Percentiles rank a stretch among this genome's conserved stretches.
Evolutionary conservation across 1,140 invertebrate genomes (phyloP).

Genomic region (Tribolium castaneum): DNA sequence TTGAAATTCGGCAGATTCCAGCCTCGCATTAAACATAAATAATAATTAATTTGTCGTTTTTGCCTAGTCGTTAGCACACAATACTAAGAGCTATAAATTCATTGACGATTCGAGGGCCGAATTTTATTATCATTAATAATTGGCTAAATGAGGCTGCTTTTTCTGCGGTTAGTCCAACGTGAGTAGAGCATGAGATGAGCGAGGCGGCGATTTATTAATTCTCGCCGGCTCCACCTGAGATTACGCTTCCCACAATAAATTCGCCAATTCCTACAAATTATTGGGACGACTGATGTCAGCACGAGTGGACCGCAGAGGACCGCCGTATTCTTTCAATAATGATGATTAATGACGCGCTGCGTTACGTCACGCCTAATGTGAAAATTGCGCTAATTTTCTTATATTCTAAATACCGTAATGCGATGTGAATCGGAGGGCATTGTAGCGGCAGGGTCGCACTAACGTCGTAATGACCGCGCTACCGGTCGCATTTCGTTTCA

Average conservation of each 20-base stretch:
- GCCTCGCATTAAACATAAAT: slow-evolving; percentile 35
- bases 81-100: slow-evolving; percentile 53
- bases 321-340: slow-evolving; percentile 34
- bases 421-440: slow-evolving; percentile 41
- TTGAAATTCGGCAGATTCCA: slow-evolving; percentile 31
- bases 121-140: slow-evolving; percentile 56
- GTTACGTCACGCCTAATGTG: slow-evolving; percentile 53
- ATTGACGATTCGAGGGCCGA: slow-evolving; percentile 48
- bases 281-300: slow-evolving; percentile 1
- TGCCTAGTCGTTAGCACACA: slow-evolving; percentile 52
- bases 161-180: slow-evolving; percentile 25
- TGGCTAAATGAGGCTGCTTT: slow-evolving; percentile 47
- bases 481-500: slow-evolving; percentile 49
- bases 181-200: slow-evolving; percentile 35
- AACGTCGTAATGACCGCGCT: slow-evolving; percentile 56
- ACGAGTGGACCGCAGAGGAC: not conserved
- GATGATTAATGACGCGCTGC: slow-evolving; percentile 32
- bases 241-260: slow-evolving; percentile 9
- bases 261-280: slow-evolving; percentile 6
- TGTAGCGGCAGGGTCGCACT: slow-evolving; percentile 46
- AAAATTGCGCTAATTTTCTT: slow-evolving; percentile 57
- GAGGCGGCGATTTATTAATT: slow-evolving; percentile 41
- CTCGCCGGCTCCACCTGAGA: slow-evolving; percentile 5
- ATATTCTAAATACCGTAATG: slow-evolving; percentile 56
- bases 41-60: slow-evolving; percentile 37